Conservation (phyloP, 2,888 invertebrate genomes). For the Ormyrus nitidulus region DNA sequence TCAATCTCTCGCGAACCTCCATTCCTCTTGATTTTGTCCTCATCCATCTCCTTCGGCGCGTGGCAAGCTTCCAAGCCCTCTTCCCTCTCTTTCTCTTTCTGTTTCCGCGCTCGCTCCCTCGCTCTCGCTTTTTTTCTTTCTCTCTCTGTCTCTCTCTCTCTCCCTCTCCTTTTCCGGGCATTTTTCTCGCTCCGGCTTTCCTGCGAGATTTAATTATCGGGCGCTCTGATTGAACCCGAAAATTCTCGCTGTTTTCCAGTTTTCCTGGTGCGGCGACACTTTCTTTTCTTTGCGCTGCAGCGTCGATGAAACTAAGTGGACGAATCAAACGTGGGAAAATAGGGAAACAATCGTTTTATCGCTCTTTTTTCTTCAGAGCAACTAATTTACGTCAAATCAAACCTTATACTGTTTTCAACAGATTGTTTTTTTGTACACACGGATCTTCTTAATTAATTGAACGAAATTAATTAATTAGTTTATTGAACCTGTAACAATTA, state of each 20-base stretch:
- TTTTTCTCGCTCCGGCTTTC: not conserved
- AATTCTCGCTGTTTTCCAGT: constrained; percentile 41
- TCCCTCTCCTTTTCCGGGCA: constrained; percentile 5
- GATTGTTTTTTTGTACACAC: no score
- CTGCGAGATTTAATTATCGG: constrained; percentile 62
- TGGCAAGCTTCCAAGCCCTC: constrained; percentile 57
- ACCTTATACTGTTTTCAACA: not conserved
- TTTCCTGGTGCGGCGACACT: constrained; percentile 1
- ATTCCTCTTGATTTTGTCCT: constrained; percentile 53
- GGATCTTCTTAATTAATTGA: no score
- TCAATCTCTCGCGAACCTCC: constrained; percentile 18
- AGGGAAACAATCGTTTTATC: constrained; percentile 42
- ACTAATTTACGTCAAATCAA: constrained; percentile 22
- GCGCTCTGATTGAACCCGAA: constrained; percentile 39
- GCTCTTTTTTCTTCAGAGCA: constrained; percentile 27
- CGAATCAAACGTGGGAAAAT: constrained; percentile 31
- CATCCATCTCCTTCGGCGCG: constrained; percentile 56
- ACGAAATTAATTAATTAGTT: no score
- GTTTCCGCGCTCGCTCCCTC: not conserved
- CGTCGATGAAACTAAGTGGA: not conserved
- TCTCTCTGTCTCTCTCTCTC: not conserved
- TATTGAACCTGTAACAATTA: no score
- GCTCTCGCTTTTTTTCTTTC: not conserved
- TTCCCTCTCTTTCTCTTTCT: constrained; percentile 13
- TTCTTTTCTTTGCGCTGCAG: not conserved